These are phyloP conservation scores for Choristoneura rosaceana DNA, from an alignment of 2,888 invertebrate species.

Conservation along the genomic window DNA sequence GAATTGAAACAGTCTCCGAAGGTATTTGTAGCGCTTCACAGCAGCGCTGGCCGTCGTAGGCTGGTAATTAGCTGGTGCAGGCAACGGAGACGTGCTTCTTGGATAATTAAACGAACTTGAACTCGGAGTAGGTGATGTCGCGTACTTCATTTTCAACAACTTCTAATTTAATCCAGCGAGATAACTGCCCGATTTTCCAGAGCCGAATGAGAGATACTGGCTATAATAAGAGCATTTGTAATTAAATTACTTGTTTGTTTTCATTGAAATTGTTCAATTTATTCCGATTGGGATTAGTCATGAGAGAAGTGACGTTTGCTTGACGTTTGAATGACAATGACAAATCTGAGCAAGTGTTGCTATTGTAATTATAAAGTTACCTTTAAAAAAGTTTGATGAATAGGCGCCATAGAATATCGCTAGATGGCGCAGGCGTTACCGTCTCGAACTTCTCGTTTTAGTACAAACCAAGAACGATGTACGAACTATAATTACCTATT, in stretches of 20 bases:
- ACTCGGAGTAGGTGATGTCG: slow-evolving; percentile 86
- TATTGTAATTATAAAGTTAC: background rate
- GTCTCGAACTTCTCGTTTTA: background rate
- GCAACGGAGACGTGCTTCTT: slow-evolving; percentile 87
- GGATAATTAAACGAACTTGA: slow-evolving; percentile 67
- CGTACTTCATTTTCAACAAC: slow-evolving; percentile 82
- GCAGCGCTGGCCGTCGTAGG: slow-evolving; percentile 91
- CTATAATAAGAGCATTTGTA: slow-evolving; percentile 19
- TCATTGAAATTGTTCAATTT: slow-evolving; percentile 19
- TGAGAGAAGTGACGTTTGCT: slow-evolving; percentile 2
- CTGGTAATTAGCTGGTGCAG: slow-evolving; percentile 88
- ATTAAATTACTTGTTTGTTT: slow-evolving; percentile 40
- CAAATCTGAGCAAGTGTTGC: background rate
- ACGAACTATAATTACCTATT: no score
- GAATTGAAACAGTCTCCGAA: slow-evolving; percentile 93
- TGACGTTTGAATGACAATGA: slow-evolving; percentile 17
- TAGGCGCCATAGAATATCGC: background rate
- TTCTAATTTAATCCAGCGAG: background rate
- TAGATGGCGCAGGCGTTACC: background rate
- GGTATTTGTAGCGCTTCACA: slow-evolving; percentile 94
- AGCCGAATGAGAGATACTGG: background rate
- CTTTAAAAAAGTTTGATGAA: background rate
- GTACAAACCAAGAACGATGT: no score
- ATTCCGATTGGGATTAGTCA: slow-evolving; percentile 17
- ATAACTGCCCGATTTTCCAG: background rate